Conservation (phyloP, 1,140 invertebrate genomes). For the Pogonomyrmex californicus region DNA sequence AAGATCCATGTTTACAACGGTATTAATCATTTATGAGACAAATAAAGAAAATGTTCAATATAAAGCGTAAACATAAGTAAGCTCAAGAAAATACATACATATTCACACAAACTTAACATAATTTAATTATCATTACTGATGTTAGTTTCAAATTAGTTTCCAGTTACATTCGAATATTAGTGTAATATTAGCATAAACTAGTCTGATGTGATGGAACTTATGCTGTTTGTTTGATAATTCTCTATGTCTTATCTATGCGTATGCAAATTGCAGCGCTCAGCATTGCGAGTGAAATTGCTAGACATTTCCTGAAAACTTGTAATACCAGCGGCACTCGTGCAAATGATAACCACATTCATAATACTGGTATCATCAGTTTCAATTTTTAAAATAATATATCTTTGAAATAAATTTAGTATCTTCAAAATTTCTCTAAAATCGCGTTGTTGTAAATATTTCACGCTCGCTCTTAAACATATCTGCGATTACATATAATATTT, state of each 20-base stretch:
- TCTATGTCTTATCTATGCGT: not conserved
- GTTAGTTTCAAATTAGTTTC: not conserved
- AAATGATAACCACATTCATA: not conserved
- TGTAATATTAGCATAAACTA: constrained; percentile 13
- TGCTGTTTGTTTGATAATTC: not conserved
- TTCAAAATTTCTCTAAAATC: not conserved
- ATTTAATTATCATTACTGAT: not conserved
- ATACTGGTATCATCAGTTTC: not conserved
- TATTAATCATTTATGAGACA: not conserved
- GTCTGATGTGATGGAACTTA: not conserved
- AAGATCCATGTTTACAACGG: not conserved
- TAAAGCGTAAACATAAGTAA: too few relatives aligned
- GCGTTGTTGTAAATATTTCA: not conserved
- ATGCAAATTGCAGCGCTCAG: constrained; percentile 26
- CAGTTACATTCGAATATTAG: not conserved
- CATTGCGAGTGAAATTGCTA: not conserved
- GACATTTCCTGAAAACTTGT: not conserved
- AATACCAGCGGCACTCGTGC: not conserved
- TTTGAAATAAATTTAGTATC: not conserved
- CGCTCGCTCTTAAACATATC: too few relatives aligned
- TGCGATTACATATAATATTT: too few relatives aligned
- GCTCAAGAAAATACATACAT: not conserved
- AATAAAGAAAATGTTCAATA: too few relatives aligned
- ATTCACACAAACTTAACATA: not conserved
- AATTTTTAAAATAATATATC: not conserved